Evolutionary conservation across 2,888 invertebrate genomes (phyloP), one percentile per base, ranked within the genome.

Genomic region (Plebejus melissa): DNA sequence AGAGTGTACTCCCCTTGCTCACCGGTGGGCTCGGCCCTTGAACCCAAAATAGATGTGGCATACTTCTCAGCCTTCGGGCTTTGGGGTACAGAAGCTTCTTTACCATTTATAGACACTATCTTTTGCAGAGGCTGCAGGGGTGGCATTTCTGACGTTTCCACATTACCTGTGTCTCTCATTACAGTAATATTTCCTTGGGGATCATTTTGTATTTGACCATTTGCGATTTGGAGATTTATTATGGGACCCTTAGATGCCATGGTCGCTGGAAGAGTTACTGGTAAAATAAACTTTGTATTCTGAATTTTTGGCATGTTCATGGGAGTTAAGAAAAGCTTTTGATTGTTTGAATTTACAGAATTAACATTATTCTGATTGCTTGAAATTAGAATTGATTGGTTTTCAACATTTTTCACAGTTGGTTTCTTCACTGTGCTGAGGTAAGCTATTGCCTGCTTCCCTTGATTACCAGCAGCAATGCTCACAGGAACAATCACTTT

Each of bases 221-320:
- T 96, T 36, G 95, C 94, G 82, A 96, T 95, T 90, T 96, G 96
- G 77, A 96, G 90, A 85, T 96, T 96, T 77, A 95, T 95, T 80
- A 95, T 94, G 74, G 95, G 95, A 9, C 94, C 94, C 82, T 94
- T 94, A 13, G 93, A 93, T 11, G 94, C 90, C 90, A 95, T 95
- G 0, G 94, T 94, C 2, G 94, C 93, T 16, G 94, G 93, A 74
- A 93, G 82, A 38, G 89, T 89, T 1, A 92, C 91, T 0, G 95
- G 95, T 69, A 94, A 84, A 76, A 94, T 94, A 76, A 94, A 91
- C 78, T 95, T 94, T 0, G 94, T 94, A 75, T 93, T 93, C 79
- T 93, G 94, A 70, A 94, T 90, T 85, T 94, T 95, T 1, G 95
- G 94, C 93, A 95, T 88, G 77, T 88, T 91, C 90, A 94, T 94